Percentiles rank a stretch among this genome's conserved stretches.
Conservation (phyloP, 2,797 vertebrate species). For the Molossus molossus region DNA sequence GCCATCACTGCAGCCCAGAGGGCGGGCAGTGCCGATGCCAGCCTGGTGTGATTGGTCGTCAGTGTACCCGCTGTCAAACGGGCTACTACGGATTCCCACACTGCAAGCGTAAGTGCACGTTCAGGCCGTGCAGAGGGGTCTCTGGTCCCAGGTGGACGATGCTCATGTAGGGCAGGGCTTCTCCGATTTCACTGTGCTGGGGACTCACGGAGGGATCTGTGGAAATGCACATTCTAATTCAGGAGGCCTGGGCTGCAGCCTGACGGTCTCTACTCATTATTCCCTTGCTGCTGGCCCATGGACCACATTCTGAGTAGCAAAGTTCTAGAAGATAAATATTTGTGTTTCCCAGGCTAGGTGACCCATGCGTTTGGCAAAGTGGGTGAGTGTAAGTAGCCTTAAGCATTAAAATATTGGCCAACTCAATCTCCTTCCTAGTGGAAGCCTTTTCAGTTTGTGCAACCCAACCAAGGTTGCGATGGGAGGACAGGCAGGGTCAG, state of each 20-base stretch:
- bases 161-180: not conserved
- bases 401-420: not conserved
- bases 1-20: slow-evolving; percentile 89
- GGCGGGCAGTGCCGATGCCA: slow-evolving; percentile 96
- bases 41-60: slow-evolving; percentile 92
- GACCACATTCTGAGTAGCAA: no score
- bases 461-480: not conserved
- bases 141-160: not conserved
- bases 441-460: slow-evolving; percentile 1
- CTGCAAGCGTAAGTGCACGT: slow-evolving; percentile 93
- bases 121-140: rapidly evolving
- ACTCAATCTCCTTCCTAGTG: not conserved
- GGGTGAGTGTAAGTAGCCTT: not conserved
- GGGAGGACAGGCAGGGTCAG: not conserved
- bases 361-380: not conserved
- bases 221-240: not conserved
- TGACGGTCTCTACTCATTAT: not conserved
- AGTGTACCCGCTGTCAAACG: slow-evolving; percentile 93
- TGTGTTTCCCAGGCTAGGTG: not conserved
- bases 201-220: not conserved
- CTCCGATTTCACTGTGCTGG: not conserved
- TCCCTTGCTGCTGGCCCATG: rapidly evolving
- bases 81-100: slow-evolving; percentile 96
- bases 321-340: not conserved
- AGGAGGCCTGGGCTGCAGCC: not conserved